phyloP scores from a whole-genome alignment of 2,113 vertebrate genomes.

The Muscicapa adusta region DNA sequence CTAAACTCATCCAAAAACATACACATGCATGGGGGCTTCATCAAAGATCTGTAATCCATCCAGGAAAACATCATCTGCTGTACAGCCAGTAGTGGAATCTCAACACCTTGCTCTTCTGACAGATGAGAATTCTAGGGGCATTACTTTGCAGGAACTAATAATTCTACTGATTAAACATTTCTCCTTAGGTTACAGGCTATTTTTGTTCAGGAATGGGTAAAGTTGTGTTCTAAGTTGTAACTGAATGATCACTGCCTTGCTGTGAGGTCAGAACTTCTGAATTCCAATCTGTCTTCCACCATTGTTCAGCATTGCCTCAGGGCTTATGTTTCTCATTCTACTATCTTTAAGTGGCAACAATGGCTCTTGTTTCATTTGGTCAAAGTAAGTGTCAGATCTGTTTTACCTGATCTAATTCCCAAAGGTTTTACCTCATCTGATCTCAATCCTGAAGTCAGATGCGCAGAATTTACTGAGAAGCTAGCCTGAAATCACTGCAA shows the following conservation, averaged over 20 bases:
- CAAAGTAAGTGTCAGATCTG: background rate
- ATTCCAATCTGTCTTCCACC: background rate
- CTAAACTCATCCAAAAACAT: background rate
- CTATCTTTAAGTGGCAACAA: background rate
- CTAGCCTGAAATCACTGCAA: background rate
- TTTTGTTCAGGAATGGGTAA: background rate
- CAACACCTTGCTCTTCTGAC: background rate
- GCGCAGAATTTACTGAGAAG: background rate
- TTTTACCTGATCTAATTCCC: background rate
- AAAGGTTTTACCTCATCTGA: background rate
- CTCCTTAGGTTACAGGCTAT: background rate
- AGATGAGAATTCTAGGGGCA: background rate
- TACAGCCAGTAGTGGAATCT: background rate
- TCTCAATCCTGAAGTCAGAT: background rate
- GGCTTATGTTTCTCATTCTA: background rate
- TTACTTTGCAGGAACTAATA: background rate
- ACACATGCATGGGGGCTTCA: background rate
- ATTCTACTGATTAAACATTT: background rate
- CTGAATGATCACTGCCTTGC: background rate
- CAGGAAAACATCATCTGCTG: background rate
- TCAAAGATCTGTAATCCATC: background rate
- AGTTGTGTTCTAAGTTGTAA: background rate
- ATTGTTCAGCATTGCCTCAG: accelerated
- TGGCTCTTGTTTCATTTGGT: background rate
- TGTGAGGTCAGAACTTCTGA: background rate